Evolutionary conservation across 2,113 vertebrate genomes (phyloP).

Genomic region (Pteruthius melanotis): DNA sequence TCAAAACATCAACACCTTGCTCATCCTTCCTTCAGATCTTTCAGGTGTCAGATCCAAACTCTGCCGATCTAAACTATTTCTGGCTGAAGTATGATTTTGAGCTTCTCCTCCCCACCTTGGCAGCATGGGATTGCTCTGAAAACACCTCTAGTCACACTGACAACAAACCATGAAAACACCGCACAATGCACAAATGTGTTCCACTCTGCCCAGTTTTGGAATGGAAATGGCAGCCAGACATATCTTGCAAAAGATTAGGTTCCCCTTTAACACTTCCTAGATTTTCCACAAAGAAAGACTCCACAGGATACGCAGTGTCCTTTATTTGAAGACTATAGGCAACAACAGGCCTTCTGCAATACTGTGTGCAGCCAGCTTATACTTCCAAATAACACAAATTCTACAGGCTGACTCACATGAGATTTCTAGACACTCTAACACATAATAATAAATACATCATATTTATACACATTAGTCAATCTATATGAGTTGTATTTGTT

Average conservation of each 20-base stretch:
- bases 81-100: not conserved
- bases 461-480: not conserved
- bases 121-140: not conserved
- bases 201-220: not conserved
- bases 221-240: not conserved
- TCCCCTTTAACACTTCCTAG: not conserved
- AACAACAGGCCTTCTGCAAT: not conserved
- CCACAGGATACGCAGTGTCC: not conserved
- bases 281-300: not conserved
- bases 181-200: not conserved
- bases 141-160: not conserved
- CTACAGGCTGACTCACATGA: not conserved
- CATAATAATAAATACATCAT: not conserved
- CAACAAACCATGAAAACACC: not conserved
- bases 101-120: not conserved
- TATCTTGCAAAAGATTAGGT: not conserved
- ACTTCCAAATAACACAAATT: not conserved
- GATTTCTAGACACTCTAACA: not conserved
- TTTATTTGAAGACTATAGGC: not conserved
- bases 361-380: not conserved
- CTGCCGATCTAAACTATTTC: not conserved
- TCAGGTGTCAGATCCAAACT: not conserved
- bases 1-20: not conserved
- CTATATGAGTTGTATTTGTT: not conserved
- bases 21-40: not conserved